These are phyloP conservation scores for Gymnocypris eckloni DNA, from an alignment of 2,797 vertebrate species.

Conservation along the genomic window DNA sequence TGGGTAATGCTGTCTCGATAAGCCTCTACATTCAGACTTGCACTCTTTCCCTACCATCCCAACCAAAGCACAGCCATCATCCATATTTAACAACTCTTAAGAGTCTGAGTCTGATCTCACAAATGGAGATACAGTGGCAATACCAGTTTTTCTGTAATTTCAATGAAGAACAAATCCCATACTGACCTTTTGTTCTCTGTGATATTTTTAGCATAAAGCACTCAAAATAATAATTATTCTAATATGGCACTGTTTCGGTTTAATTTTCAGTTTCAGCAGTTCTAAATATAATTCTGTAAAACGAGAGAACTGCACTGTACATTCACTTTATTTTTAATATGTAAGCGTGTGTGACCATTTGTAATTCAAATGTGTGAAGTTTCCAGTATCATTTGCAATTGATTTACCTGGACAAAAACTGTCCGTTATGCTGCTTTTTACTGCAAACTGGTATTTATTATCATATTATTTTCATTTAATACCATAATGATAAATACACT, in stretches of 20 bases:
- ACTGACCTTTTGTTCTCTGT: conserved; percentile 10
- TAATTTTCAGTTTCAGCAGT: not conserved
- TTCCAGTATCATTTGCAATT: too few relatives aligned
- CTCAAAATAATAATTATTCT: not conserved
- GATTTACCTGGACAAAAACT: not conserved
- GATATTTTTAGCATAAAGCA: conserved; percentile 5
- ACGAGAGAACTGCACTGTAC: not conserved
- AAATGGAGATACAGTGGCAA: conserved; percentile 36
- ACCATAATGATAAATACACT: too few relatives aligned
- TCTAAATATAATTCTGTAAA: not conserved
- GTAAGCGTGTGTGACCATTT: not conserved
- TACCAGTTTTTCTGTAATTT: conserved; percentile 19
- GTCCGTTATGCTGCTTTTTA: not conserved
- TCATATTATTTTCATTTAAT: not conserved
- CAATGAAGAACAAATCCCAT: conserved; percentile 4
- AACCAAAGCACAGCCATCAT: conserved; percentile 36
- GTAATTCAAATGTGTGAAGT: not conserved
- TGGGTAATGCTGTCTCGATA: conserved; percentile 46
- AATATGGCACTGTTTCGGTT: not conserved
- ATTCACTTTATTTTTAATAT: not conserved
- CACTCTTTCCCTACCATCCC: conserved; percentile 27
- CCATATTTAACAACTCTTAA: conserved; percentile 53
- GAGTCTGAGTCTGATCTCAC: conserved; percentile 47
- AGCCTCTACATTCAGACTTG: conserved; percentile 39
- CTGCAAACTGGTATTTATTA: not conserved